Percentiles rank a stretch among this genome's conserved stretches.
These are phyloP conservation scores for Ancistrus triradiatus DNA, from an alignment of 2,113 vertebrate species.

Conservation along the genomic window DNA sequence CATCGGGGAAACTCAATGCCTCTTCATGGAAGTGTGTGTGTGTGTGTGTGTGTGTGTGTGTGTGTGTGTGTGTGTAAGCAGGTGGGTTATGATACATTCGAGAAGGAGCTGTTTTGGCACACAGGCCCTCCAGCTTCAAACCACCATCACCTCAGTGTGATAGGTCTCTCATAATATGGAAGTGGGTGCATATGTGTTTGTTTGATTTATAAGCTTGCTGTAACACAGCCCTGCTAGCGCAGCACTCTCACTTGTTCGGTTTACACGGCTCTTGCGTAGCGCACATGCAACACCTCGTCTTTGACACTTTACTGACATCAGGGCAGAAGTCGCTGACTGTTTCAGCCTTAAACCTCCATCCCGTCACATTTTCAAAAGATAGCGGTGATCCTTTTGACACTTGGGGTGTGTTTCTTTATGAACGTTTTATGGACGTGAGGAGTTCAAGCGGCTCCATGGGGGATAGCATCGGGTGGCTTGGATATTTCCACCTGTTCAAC, in stretches of 20 bases:
- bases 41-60: conserved; percentile 20
- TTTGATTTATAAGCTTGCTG: conserved; percentile 35
- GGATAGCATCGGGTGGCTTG: conserved; percentile 23
- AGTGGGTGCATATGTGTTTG: conserved; percentile 18
- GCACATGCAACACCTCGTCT: conserved; percentile 16
- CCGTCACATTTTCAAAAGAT: conserved; percentile 4
- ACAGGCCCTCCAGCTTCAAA: conserved; percentile 19
- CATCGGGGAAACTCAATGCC: conserved; percentile 41
- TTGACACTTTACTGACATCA: background rate
- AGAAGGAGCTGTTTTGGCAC: conserved; percentile 37
- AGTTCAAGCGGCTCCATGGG: conserved; percentile 17
- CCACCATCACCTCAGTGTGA: conserved; percentile 35
- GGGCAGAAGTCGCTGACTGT: background rate
- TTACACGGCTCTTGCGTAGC: conserved; percentile 7
- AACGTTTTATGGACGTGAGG: conserved; percentile 1
- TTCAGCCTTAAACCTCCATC: conserved; percentile 1
- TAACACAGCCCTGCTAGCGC: conserved; percentile 25
- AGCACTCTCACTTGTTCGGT: conserved; percentile 25
- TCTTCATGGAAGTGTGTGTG: conserved; percentile 15
- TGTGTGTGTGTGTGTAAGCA: conserved; percentile 17
- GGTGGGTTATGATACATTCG: conserved; percentile 23
- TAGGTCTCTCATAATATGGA: conserved; percentile 1
- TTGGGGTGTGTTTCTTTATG: conserved; percentile 19
- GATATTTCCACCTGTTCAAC: conserved; percentile 62
- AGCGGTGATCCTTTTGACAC: conserved; percentile 1